These are phyloP conservation scores for Hydrophis major DNA, from an alignment of 2,797 vertebrate species.

Conservation along the genomic window DNA sequence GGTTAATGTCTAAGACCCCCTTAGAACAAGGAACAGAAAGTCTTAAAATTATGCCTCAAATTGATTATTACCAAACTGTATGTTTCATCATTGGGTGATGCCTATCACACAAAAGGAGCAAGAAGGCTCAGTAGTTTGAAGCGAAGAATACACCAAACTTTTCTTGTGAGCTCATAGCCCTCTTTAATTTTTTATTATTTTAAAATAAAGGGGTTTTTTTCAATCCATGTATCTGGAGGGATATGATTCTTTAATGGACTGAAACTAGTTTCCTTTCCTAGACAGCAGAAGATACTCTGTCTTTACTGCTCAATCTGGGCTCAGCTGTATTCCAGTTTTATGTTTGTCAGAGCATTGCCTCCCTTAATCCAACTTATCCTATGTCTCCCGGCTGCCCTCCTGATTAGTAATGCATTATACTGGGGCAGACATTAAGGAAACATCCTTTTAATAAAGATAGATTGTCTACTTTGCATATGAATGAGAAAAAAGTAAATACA, in stretches of 20 bases:
- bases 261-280: constrained; percentile 4
- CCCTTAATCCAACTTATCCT: constrained; percentile 6
- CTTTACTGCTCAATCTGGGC: neutral
- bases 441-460: neutral
- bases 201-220: neutral
- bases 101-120: neutral
- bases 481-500: neutral
- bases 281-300: neutral
- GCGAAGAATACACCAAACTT: neutral
- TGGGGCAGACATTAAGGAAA: constrained; percentile 3
- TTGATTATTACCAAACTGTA: neutral
- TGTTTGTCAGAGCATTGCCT: constrained; percentile 3
- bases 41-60: neutral
- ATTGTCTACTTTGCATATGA: neutral
- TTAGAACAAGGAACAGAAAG: neutral
- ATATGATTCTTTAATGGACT: neutral
- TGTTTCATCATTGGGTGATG: neutral
- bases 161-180: neutral
- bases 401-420: neutral
- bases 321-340: neutral
- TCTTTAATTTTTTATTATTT: neutral
- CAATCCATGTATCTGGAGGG: neutral
- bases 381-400: neutral
- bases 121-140: neutral
- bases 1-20: too few species aligned